These are phyloP conservation scores for Uria lomvia DNA, from an alignment of 2,113 vertebrate species.

Conservation along the genomic window DNA sequence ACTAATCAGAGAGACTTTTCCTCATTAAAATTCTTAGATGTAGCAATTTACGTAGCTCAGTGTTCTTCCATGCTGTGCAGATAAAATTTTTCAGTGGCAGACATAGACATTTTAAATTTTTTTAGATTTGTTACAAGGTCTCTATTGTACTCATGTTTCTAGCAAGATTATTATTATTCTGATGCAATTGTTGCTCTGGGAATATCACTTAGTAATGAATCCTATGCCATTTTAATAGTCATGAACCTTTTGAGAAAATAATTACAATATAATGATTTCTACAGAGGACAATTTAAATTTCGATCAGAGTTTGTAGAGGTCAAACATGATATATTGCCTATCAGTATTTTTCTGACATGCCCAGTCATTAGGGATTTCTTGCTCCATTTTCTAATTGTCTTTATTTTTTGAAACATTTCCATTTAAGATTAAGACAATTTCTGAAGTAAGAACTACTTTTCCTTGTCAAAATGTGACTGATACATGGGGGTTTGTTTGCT, in stretches of 20 bases:
- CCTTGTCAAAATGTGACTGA: neutral
- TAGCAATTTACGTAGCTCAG: neutral
- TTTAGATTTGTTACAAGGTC: neutral
- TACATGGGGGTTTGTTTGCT: neutral
- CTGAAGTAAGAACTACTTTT: neutral
- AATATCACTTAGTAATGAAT: slow-evolving; percentile 31
- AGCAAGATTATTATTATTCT: neutral
- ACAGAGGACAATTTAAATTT: slow-evolving; percentile 42
- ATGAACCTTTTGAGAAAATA: slow-evolving; percentile 48
- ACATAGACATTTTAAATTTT: neutral
- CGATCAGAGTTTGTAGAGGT: slow-evolving; percentile 8
- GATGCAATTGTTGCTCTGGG: neutral
- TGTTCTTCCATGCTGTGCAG: neutral
- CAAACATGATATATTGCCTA: slow-evolving; percentile 6
- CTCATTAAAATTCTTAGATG: neutral
- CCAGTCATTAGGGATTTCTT: neutral
- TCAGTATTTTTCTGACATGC: neutral
- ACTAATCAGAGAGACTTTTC: slow-evolving; percentile 12
- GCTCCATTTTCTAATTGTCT: neutral
- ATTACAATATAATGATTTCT: slow-evolving; percentile 49
- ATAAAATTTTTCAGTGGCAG: neutral
- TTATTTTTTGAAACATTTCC: neutral
- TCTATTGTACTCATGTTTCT: neutral
- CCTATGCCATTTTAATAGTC: slow-evolving; percentile 39
- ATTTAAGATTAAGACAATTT: neutral